Percentiles rank a stretch among this genome's conserved stretches.
phyloP scores from a whole-genome alignment of 2,888 invertebrate species.

The Papilio elwesi region DNA sequence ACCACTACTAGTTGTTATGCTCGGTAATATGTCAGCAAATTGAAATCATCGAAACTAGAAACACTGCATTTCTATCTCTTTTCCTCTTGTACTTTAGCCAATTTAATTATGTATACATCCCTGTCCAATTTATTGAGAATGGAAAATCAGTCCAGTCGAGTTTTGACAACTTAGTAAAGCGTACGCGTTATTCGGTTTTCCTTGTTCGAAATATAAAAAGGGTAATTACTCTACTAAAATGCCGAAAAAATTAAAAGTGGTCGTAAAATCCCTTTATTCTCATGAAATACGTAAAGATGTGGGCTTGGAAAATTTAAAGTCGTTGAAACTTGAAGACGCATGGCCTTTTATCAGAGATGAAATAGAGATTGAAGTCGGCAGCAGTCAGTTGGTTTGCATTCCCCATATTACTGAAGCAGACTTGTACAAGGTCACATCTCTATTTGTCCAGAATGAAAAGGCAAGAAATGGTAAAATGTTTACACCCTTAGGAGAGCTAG shows the following conservation, averaged over 20 bases:
- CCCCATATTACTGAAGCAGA: constrained; percentile 81
- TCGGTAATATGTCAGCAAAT: neutral
- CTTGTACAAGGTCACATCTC: constrained; percentile 76
- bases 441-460: constrained; percentile 79
- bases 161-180: constrained; percentile 49
- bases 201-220: constrained; percentile 35
- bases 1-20: neutral
- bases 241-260: constrained; percentile 81
- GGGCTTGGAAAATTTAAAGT: constrained; percentile 73
- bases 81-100: constrained; percentile 37
- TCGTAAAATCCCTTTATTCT: constrained; percentile 78
- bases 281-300: constrained; percentile 82
- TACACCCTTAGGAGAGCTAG: constrained; percentile 74
- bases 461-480: constrained; percentile 78
- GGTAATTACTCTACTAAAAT: constrained; percentile 56
- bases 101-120: constrained; percentile 11
- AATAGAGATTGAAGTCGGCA: constrained; percentile 81
- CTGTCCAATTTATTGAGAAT: constrained; percentile 18
- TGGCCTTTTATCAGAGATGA: constrained; percentile 83
- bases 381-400: constrained; percentile 78
- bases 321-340: constrained; percentile 78
- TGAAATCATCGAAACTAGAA: constrained; percentile 18
- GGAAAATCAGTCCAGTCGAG: constrained; percentile 52
- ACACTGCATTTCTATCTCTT: constrained; percentile 45
- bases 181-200: constrained; percentile 44